Evolutionary conservation across 2,888 invertebrate genomes (phyloP), one percentile per base, ranked within the genome.

Genomic region (Diaperis boleti): DNA sequence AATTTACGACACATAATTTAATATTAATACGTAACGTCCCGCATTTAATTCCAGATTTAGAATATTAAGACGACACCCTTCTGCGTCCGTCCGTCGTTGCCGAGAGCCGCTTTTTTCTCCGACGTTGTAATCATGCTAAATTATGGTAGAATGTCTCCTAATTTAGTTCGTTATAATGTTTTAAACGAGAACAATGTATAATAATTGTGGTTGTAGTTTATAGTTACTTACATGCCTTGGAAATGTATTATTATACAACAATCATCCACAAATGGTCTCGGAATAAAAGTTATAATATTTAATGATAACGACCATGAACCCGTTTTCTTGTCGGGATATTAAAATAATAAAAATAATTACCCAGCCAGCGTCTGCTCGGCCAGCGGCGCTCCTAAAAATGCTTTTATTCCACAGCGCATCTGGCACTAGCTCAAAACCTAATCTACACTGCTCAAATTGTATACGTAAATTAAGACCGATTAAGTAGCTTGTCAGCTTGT

Each of bases 271-370:
- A 78, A 78, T 74, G 77, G 77, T 76, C 75, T 74, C 75, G 74
- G 76, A 76, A 80, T 80, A 81, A 81, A 81, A 81, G 79, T 81
- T 81, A 81, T 80, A 79, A 81, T 81, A 81, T 81, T 81, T 82
- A 82, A 82, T 81, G 81, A 79, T 80, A 80, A 79, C 78, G 82
- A 78, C 82, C 82, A 72, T 82, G 82, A 81, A 81, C 82, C 79
- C 80, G 79, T 79, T 79, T 77, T 78, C 79, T 79, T 78, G 76
- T 74, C 76, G 78, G 69, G 75, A 78, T 80, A 80, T 80, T 80
- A 80, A 80, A 81, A 80, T 80, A 80, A 80, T 79, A 81, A 80
- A 80, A 80, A 80, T 80, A 80, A 80, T 79, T 80, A 81, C 74
- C 72, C 68, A 68, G 66, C 60, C 66, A 71, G 72, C 66, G 54